phyloP scores from a whole-genome alignment of 2,113 vertebrate species.

The Pseudolaguvia tuberculata region DNA sequence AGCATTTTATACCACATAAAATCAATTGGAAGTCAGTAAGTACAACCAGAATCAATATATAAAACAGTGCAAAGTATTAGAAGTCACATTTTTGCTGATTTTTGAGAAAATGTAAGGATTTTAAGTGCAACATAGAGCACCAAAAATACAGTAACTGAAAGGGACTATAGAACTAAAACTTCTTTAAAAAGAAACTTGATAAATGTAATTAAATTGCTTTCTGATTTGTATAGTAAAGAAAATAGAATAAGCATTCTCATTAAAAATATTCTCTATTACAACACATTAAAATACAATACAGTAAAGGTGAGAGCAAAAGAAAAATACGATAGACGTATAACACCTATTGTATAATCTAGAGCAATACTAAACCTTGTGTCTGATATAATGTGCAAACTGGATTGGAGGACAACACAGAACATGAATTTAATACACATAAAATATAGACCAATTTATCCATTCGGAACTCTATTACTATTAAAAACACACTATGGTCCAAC shows the following conservation, averaged over 20 bases:
- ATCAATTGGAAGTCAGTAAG: too few relatives aligned
- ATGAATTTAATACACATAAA: not conserved
- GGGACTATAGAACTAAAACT: too few relatives aligned
- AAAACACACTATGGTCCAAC: not conserved
- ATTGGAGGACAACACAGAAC: not conserved
- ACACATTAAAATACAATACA: not conserved
- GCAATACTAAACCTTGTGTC: not conserved
- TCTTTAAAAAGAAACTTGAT: not conserved
- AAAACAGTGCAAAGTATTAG: too few relatives aligned
- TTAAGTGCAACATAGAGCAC: too few relatives aligned
- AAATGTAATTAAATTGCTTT: not conserved
- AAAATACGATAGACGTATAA: not conserved
- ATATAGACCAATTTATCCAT: not conserved
- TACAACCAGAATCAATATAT: too few relatives aligned
- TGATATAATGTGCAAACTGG: conserved; percentile 13
- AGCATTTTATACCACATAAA: too few relatives aligned
- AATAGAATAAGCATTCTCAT: not conserved
- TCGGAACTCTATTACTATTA: not conserved
- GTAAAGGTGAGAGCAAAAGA: not conserved
- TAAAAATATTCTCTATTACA: not conserved
- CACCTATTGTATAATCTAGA: not conserved
- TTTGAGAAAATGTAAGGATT: too few relatives aligned
- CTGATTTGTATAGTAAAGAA: not conserved
- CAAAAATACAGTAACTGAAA: too few relatives aligned
- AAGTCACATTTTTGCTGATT: too few relatives aligned